phyloP scores from a whole-genome alignment of 2,888 invertebrate species.

The Noctua janthina region DNA sequence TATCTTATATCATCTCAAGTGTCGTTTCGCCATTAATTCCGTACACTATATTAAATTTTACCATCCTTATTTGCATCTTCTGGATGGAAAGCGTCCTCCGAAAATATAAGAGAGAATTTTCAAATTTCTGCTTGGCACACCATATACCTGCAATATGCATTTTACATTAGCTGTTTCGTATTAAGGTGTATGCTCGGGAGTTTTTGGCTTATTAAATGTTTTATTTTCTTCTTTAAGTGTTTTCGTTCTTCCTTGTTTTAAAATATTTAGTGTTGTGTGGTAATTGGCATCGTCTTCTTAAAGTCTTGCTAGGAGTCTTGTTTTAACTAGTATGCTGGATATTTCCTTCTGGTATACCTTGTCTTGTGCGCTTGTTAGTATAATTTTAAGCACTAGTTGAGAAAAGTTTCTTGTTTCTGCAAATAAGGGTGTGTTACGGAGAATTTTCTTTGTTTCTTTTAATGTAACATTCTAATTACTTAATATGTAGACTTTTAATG shows the following conservation, averaged over 20 bases:
- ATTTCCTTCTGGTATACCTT: slow-evolving; percentile 18
- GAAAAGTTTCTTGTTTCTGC: slow-evolving; percentile 29
- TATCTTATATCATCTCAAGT: slow-evolving; percentile 55
- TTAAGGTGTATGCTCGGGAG: slow-evolving; percentile 42
- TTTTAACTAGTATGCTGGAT: slow-evolving; percentile 20
- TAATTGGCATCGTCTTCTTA: slow-evolving; percentile 38
- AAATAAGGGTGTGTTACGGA: slow-evolving; percentile 26
- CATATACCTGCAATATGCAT: slow-evolving; percentile 82
- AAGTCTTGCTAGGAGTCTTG: slow-evolving; percentile 22
- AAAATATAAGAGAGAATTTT: slow-evolving; percentile 65
- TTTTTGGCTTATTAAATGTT: slow-evolving; percentile 54
- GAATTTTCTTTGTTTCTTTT: slow-evolving; percentile 11
- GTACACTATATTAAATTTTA: slow-evolving; percentile 71
- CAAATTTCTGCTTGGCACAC: slow-evolving; percentile 61
- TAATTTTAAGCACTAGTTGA: slow-evolving; percentile 43
- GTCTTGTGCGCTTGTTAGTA: slow-evolving; percentile 31
- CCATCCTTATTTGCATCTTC: slow-evolving; percentile 68
- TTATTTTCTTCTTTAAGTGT: slow-evolving; percentile 31
- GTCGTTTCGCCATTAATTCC: slow-evolving; percentile 63
- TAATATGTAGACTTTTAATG: neutral
- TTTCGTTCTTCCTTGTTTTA: neutral
- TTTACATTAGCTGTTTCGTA: slow-evolving; percentile 76
- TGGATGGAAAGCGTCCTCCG: slow-evolving; percentile 43
- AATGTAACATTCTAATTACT: neutral
- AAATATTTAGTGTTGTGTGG: slow-evolving; percentile 18